A percentile compares a stretch with the other conserved stretches of the same genome.
Conservation (phyloP, 2,113 vertebrate species). For the Pomatorhinus ruficollis region DNA sequence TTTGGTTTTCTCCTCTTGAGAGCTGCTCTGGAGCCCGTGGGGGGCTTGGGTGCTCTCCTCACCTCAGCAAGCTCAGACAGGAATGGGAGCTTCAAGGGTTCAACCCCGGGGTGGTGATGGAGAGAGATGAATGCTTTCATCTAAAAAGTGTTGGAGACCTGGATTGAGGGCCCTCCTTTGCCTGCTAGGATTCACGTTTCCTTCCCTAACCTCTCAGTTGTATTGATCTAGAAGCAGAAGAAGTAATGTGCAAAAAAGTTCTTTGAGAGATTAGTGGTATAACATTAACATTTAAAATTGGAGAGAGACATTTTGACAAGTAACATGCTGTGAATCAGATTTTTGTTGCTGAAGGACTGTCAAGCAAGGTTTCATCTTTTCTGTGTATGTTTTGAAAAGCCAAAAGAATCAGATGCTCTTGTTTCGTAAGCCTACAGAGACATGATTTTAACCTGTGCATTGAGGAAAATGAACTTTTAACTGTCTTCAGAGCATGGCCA, state of each 20-base stretch:
- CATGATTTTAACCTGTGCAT: neutral
- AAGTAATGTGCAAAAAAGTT: neutral
- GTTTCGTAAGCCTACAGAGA: neutral
- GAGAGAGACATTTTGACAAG: slow-evolving; percentile 58
- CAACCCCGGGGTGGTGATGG: neutral
- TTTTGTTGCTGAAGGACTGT: slow-evolving; percentile 54
- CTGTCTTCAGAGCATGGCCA: neutral
- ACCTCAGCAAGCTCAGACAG: neutral
- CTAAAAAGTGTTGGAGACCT: neutral
- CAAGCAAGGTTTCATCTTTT: slow-evolving; percentile 40
- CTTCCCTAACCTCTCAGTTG: neutral
- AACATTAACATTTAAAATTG: slow-evolving; percentile 53
- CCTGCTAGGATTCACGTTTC: neutral
- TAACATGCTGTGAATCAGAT: slow-evolving; percentile 59
- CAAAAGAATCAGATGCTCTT: slow-evolving; percentile 36
- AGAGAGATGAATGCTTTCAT: neutral
- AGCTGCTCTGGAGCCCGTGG: neutral
- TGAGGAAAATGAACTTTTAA: neutral
- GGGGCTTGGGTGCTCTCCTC: neutral
- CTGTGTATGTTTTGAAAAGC: slow-evolving; percentile 36
- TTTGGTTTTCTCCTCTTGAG: neutral
- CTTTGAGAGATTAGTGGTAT: neutral
- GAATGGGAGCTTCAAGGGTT: neutral
- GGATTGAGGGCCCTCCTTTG: neutral
- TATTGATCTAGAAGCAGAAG: neutral